Evolutionary conservation across 2,888 invertebrate genomes (phyloP), one percentile per base, ranked within the genome.

Genomic region (Aradus depressus): DNA sequence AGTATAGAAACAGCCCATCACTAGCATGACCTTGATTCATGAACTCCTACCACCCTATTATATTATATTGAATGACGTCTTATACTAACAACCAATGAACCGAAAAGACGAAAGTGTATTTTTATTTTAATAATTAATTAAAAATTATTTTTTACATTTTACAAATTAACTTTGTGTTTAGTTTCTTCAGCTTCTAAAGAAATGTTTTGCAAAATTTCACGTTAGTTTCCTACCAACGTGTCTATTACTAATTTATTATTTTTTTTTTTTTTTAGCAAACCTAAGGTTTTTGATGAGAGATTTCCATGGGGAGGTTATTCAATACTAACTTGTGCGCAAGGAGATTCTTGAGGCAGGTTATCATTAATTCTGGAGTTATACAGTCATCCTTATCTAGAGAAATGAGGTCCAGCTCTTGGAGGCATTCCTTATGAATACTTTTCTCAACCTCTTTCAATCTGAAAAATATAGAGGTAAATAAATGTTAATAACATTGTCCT

Each of bases 301-400:
- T 37, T 39, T 16, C 31, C 31, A 31, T 10, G 31, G 31, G 31
- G 31, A 31, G 31, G 12, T 12, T 31, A 10, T 31, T 10, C 10
- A 31, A 31, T 10, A 31, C 39, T 28, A 41, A 55, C 56, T 72
- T 71, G 59, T 73, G 67, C 50, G 69, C 63, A 6, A 90, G 69
- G 48, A 95, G 68, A 38, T 80, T 73, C 61, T 81, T 75, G 63
- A 89, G 84, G 62, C 89, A 90, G 51, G 79, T 69, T 53, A 91
- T 90, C 92, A 93, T 93, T 54, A 85, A 76, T 54, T 81, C 84
- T 0, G 92, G 90, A 0, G 88, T 87, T 10, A 95, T 81, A 59
- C 87, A 88, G 65, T 92, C 92, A 61, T 93, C 93, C 68, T 92
- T 92, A 56, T 79, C 76, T 2, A 95, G 71, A n/a, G 79, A 76